A percentile compares a stretch with the other conserved stretches of the same genome.
phyloP scores from a whole-genome alignment of 2,888 invertebrate genomes.

The Rotaria macrura region DNA sequence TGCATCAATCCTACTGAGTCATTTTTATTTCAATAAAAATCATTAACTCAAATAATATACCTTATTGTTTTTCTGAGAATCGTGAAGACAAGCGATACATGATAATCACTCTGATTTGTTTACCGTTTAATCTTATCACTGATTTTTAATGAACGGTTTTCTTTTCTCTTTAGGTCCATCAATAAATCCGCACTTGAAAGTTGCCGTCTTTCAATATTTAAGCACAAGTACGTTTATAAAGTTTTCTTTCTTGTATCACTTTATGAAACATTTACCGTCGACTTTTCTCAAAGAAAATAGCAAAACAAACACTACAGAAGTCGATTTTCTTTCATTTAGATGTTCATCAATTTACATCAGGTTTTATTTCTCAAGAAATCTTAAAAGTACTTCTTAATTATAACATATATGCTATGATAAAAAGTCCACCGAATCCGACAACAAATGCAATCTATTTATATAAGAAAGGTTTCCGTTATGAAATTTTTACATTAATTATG shows the following conservation, averaged over 20 bases:
- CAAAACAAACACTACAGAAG: background rate
- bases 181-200: slow-evolving; percentile 25
- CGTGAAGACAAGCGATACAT: too few relatives aligned
- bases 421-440: background rate
- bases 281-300: too few relatives aligned
- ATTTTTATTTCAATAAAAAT: too few relatives aligned
- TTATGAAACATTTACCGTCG: too few relatives aligned
- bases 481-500: slow-evolving; percentile 16
- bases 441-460: slow-evolving; percentile 9
- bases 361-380: slow-evolving; percentile 13
- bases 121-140: too few relatives aligned
- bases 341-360: background rate
- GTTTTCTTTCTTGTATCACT: background rate
- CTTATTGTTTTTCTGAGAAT: too few relatives aligned
- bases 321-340: background rate
- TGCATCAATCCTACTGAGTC: too few relatives aligned
- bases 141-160: too few relatives aligned
- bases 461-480: slow-evolving; percentile 17
- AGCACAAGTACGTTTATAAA: slow-evolving; percentile 6
- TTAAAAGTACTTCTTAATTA: background rate
- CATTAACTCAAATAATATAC: too few relatives aligned
- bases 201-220: slow-evolving; percentile 32
- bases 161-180: background rate
- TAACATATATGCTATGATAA: background rate
- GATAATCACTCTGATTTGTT: too few relatives aligned